Base-by-base conservation (phyloP, 1,140 invertebrate species). In the roundworm (Caenorhabditis elegans) region DNA sequence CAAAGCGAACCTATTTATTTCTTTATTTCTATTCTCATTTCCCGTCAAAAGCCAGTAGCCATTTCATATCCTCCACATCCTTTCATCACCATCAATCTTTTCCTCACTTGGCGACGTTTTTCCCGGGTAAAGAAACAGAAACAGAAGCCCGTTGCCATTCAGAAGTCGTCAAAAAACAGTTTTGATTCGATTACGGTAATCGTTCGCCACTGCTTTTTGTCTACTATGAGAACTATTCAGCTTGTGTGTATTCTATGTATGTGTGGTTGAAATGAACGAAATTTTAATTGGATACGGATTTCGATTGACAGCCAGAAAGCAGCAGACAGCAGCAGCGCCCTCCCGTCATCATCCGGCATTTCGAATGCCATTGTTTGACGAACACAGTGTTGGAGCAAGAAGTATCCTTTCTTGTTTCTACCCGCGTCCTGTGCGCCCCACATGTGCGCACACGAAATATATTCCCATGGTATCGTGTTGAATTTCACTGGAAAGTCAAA, bases 161-260 rank as follows among this genome's bases (percentile, higher is more conserved):
- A 43, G 39, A 43, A n/a, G n/a, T 43, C 5, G 39, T 43, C 39
- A 15, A 5, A 43, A 43, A 15, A 15, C 6, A 15, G 26, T 70
- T 70, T 70, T 70, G 60, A 70, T 70, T 70, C 60, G 60, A 70
- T 70, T 70, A 70, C 60, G 60, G 60, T 70, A 70, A 70, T 70
- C 60, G 60, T 60, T 22, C 3, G 3, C 22, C 3, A 10, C 53
- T 31, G 10, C n/a, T n/a, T n/a, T n/a, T n/a, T n/a, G n/a, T n/a
- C n/a, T 34, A 34, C 3, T n/a, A 70, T 70, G 60, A 70, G 60
- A 70, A 70, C 60, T 34, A n/a, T 65, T 36, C 24, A 36, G 26
- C 31, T 24, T 60, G 26, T 34, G 26, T 60, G 53, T 60, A 43
- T 34, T 70, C 19, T 34, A 15, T 60, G 28, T 31, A n/a, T 60